Base-by-base conservation (phyloP, 2,888 invertebrate genomes). In the Macrophya annulata region DNA sequence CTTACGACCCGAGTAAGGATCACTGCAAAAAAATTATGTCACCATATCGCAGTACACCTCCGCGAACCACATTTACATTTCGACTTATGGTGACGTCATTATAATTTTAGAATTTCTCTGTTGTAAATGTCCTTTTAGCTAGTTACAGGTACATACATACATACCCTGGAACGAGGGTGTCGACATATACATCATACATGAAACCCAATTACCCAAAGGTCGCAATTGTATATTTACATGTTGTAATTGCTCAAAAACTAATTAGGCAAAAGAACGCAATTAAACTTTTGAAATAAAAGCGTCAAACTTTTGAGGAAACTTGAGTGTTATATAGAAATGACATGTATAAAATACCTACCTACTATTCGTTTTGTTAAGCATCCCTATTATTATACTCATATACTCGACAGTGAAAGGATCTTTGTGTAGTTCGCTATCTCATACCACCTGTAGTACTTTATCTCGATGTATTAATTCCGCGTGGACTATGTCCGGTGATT, bases 1-100 rank as follows among this genome's bases (percentile, higher is more conserved):
- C 90, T 88, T 90, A 88, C 86, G 85, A 83, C 48, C 83, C 83
- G 68, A 59, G 83, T 83, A 68, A 68, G 83, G 65, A 83, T 83
- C 68, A 40, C 12, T 1, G 81, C n/a, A 74, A 86, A 88, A 81
- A 85, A 85, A 85, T 85, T 84, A 85, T 85, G 85, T 85, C 85
- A 76, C 68, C 37, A 40, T 15, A 40, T 15, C 43, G 9, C 71
- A 71, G 65, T 17, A 68, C 83, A 71, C 83, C 68, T 68, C 83
- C 68, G 45, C 65, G 83, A 65, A 68, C 17, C 59, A 68, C 65
- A 68, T 83, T 83, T 83, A 48, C 31, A 68, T 83, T 71, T 65
- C 45, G 83, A 83, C 45, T 83, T 40, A 62, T 55, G 77, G 72
- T 37, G 83, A 83, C 68, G 68, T 71, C 45, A 83, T 83, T 40